Evolutionary conservation across 2,888 invertebrate genomes (phyloP), one percentile per base, ranked within the genome.

Genomic region (Zygothrica quintamaculata): DNA sequence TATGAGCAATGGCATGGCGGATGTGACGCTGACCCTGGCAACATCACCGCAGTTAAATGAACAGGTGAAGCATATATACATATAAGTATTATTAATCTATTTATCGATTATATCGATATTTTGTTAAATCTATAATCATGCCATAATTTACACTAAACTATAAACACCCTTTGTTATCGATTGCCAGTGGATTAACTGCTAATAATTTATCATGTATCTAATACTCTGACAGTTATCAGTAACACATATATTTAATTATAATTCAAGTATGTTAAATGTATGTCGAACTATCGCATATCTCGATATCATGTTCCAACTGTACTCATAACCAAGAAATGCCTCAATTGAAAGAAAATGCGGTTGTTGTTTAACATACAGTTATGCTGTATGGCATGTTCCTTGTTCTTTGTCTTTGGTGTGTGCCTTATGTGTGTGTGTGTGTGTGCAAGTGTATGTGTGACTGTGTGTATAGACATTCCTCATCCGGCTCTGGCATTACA

Each of bases 1-100:
- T 68, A 92, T 96, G 72, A 86, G 85, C 43, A 74, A 74, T 31
- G 68, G 79, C 6, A 93, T 95, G 12, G 33, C 31, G 0, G 39
- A 42, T 5, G 64, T 48, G 6, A 36, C 71, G 0, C 15, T 79
- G 22, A 66, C 86, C 1, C n/a, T 79, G 73, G 84, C 86, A 61
- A 16, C 67, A 36, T 62, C 79, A 53, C 71, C 72, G 34, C 71
- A 61, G 64, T 44, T 60, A 0, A 56, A 66, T 31, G 88, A 90
- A 56, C 84, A 90, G 90, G 90, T 90, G 86, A 87, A 64, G 36
- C 57, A 25, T 16, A 29, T 7, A 34, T 11, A 52, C 33, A 37
- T 37, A 50, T 25, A n/a, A n/a, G n/a, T n/a, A n/a, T n/a, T n/a
- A n/a, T n/a, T n/a, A n/a, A n/a, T n/a, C n/a, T n/a, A n/a, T n/a